Evolutionary conservation across 64 coral and sea anemone species (phyloP).

Genomic region (Actinia equina): DNA sequence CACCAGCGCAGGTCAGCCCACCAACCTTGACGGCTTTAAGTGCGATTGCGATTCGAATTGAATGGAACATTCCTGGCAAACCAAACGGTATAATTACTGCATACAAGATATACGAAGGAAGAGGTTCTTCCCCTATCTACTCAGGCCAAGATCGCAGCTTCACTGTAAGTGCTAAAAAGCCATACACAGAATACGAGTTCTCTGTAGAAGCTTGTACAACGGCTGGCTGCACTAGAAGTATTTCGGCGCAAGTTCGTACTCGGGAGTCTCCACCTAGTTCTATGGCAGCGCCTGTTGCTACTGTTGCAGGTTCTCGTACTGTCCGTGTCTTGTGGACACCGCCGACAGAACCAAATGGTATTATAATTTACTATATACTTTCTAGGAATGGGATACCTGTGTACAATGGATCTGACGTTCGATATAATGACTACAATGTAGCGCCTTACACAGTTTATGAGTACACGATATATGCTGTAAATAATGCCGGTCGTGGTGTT

Average conservation of each 20-base stretch:
- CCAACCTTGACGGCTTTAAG: conserved; percentile 55
- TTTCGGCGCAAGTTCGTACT: conserved; percentile 49
- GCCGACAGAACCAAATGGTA: conserved; percentile 69
- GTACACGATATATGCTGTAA: conserved; percentile 72
- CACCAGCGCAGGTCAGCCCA: conserved; percentile 44
- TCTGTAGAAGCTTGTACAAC: conserved; percentile 66
- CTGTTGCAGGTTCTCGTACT: conserved; percentile 66
- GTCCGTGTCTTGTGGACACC: conserved; percentile 68
- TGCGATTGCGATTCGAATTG: conserved; percentile 57
- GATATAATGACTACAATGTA: conserved; percentile 67
- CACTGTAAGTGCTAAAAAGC: conserved; percentile 44
- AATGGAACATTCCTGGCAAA: conserved; percentile 72
- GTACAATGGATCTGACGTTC: conserved; percentile 78
- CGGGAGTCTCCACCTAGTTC: conserved; percentile 57
- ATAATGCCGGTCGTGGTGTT: conserved; percentile 56
- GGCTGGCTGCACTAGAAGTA: conserved; percentile 65
- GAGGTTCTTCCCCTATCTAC: conserved; percentile 10
- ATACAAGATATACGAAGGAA: conserved; percentile 66
- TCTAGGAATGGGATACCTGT: conserved; percentile 58
- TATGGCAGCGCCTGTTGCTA: conserved; percentile 58
- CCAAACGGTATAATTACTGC: conserved; percentile 81
- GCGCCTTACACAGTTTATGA: conserved; percentile 65
- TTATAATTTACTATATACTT: conserved; percentile 76
- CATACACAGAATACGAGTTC: conserved; percentile 74
- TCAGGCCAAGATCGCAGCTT: conserved; percentile 34